Evolutionary conservation across 2,113 vertebrate genomes (phyloP).

Genomic region (Pitta sordida): DNA sequence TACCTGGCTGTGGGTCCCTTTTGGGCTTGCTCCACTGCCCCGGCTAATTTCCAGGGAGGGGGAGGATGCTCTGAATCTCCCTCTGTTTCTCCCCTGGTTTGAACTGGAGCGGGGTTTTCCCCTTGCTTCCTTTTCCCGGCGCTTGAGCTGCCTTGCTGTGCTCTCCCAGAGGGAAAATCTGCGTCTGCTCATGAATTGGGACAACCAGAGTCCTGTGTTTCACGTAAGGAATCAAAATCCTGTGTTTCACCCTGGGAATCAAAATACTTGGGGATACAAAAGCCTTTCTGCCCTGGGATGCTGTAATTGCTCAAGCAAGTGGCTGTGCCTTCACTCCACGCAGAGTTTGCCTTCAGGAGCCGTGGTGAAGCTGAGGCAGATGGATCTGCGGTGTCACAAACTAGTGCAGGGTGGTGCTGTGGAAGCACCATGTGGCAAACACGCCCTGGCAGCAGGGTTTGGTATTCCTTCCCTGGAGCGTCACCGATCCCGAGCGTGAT

Average conservation of each 20-base stretch:
- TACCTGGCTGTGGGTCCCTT: background rate
- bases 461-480: background rate
- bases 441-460: background rate
- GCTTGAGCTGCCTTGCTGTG: fast-evolving
- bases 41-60: background rate
- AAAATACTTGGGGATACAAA: background rate
- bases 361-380: background rate
- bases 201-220: background rate
- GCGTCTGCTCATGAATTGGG: background rate
- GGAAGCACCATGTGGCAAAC: background rate
- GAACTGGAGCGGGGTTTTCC: background rate
- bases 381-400: background rate
- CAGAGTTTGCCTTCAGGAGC: background rate
- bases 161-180: background rate
- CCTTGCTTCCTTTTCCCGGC: background rate
- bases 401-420: background rate
- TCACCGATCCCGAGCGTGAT: background rate
- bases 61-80: background rate
- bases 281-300: background rate
- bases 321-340: background rate
- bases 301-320: background rate
- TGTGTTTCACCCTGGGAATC: background rate
- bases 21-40: background rate
- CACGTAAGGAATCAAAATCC: no score
- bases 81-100: background rate